Evolutionary conservation across 2,113 vertebrate genomes (phyloP), one percentile per base, ranked within the genome.

Genomic region (Blennius ocellaris): DNA sequence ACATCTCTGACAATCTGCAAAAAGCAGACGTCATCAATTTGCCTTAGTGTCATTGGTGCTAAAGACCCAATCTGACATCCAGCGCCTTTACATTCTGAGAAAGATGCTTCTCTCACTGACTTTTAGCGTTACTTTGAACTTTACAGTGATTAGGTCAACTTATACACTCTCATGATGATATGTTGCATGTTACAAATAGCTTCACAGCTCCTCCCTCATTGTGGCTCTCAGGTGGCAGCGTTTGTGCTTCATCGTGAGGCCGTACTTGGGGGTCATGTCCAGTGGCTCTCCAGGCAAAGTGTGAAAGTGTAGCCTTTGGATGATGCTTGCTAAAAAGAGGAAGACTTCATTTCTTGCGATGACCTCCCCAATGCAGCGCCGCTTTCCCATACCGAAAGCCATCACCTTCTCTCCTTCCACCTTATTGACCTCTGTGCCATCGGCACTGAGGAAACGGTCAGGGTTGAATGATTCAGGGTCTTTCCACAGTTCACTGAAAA

Each of bases 231-330:
- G 90, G 0, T 94, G 45, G 0, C 94, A 97, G 55, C 79, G 94
- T 66, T 96, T 92, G 71, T 96, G 93, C 69, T 96, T 99, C 94
- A 98, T 96, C 7, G 94, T 95, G 66, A 99, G 93, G 0, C 97
- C 96, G 0, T 97, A 98, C 55, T 93, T 87, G 0, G 97, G 96
- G 0, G 96, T 97, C 92, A 93, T 39, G 81, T 99, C 97, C 73
- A 94, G 91, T 1, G 37, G 70, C 47, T 92, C 62, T 0, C 94
- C 95, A 0, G 92, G 92, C 4, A 71, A 2, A 1, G 89, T 57
- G 0, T 81, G 84, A 91, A 99, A 96, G 4, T 90, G 86, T 69
- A 98, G 66, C 76, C 87, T 94, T 84, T 99, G 98, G 69, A 98
- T 74, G 36, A 99, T 55, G 37, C 90, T 95, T 50, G 94, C 90